Base-by-base conservation (phyloP, 37 sponge, comb jelly and placozoan species). In the Eunapius fragilis region DNA sequence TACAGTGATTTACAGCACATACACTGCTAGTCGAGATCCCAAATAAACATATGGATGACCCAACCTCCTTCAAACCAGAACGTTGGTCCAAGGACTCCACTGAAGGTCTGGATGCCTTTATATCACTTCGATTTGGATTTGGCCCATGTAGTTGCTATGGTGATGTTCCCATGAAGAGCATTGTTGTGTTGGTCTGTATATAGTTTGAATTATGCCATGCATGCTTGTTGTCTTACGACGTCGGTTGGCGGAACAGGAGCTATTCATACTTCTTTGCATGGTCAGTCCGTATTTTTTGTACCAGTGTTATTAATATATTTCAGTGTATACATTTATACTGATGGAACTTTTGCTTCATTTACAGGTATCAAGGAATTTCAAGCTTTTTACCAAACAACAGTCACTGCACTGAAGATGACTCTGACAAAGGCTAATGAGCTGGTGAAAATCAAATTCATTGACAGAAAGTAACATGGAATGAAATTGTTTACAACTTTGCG, bases 81-180 rank as follows among this genome's bases (percentile, higher is more conserved):
- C 84, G 89, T 6, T 88, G 89, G 89, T 47, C 28, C 75, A 50
- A 38, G 35, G 67, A 83, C 22, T 23, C 47, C n/a, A 33, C 50
- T 45, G 24, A 2, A 30, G 76, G 67, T 2, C 25, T 25, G 2
- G 67, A 78, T 37, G 79, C 84, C 37, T 89, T 89, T 74, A 14
- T 78, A 0, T 70, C 69, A 27, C 72, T 77, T 23, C 79, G 84
- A 50, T 89, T 89, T 89, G 89, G 89, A 34, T 78, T 77, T 72
- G 89, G 89, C 13, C 84, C 89, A 72, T 34, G 84, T 27, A 76
- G 30, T 33, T 89, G 89, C 75, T 83, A 77, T 83, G 88, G 88
- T 87, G 22, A 76, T 70, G 38, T 37, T 75, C 22, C 14, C 14
- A 58, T 58, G 22, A 58, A 17, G 58, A 12, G 2, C 41, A 9